Base-by-base conservation (phyloP, 2,113 vertebrate species). In the Peromyscus maniculatus region DNA sequence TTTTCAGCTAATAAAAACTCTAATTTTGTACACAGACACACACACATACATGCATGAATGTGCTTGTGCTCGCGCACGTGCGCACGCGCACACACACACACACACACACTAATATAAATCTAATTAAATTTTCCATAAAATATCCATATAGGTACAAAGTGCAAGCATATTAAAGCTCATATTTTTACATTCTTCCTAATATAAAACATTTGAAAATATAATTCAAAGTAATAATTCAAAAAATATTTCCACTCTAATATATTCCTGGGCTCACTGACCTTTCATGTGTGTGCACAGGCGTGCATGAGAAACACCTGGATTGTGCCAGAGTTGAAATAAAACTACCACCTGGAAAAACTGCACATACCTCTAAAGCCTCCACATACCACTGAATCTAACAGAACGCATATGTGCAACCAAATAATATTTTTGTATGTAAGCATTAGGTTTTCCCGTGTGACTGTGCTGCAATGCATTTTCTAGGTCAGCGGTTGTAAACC, bases 201-300 rank as follows among this genome's bases (percentile, higher is more conserved):
- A 82, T 5, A 96, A 97, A 98, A 94, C 92, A 94, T 93, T 97
- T 96, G 87, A 98, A 93, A 95, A 96, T 92, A 94, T 95, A 87
- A 96, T 82, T 97, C 89, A 97, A 95, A 96, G 93, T 83, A 97
- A 96, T 96, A 97, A 98, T 96, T 97, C 94, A 96, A 97, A 97
- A 94, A 89, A 84, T 69, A 93, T 91, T 96, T 97, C 57, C 78
- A 84, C 24, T 93, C 77, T 77, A 67, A 79, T 88, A 94, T 87
- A 97, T 96, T 66, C 52, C 52, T 89, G 46, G 22, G 59, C 96
- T 97, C 94, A 88, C 2, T 95, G 93, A 94, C 97, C 96, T 91
- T 89, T 93, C 46, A 36, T 96, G 87, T 93, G 78, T 95, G 55
- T 87, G 82, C 90, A 93, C 36, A 94, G 77, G 67, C 89, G 93